These are phyloP conservation scores for Anableps anableps DNA, from an alignment of 2,797 vertebrate species.

Conservation along the genomic window DNA sequence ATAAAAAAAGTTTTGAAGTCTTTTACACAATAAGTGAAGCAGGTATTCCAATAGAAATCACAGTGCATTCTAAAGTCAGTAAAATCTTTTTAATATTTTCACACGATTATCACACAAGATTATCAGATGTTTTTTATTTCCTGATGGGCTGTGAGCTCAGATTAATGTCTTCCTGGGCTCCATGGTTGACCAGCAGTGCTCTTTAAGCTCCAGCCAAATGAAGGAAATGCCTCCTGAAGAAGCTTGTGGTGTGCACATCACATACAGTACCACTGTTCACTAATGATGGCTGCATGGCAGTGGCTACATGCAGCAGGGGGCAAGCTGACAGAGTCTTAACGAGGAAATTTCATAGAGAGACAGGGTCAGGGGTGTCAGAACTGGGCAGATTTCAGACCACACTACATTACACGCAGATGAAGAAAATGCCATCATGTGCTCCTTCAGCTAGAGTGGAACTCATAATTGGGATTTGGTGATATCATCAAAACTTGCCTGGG, in stretches of 20 bases:
- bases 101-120: constrained; percentile 49
- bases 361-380: constrained; percentile 69
- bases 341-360: constrained; percentile 71
- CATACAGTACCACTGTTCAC: constrained; percentile 53
- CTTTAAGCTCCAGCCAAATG: constrained; percentile 37
- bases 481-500: constrained; percentile 57
- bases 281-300: constrained; percentile 73
- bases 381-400: constrained; percentile 59
- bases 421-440: constrained; percentile 58
- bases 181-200: constrained; percentile 21
- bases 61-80: constrained; percentile 40
- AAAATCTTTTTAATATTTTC: constrained; percentile 54
- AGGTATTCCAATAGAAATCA: not conserved
- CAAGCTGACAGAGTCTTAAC: constrained; percentile 71
- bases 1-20: not conserved
- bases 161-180: constrained; percentile 42
- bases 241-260: constrained; percentile 33
- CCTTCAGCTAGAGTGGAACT: constrained; percentile 59
- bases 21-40: not conserved
- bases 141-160: constrained; percentile 30
- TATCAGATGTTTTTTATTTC: constrained; percentile 50
- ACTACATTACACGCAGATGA: constrained; percentile 64
- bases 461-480: constrained; percentile 76
- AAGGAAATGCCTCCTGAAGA: constrained; percentile 48
- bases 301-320: constrained; percentile 66